Conservation (phyloP, 2,888 invertebrate genomes). For the Morpho deidamia region DNA sequence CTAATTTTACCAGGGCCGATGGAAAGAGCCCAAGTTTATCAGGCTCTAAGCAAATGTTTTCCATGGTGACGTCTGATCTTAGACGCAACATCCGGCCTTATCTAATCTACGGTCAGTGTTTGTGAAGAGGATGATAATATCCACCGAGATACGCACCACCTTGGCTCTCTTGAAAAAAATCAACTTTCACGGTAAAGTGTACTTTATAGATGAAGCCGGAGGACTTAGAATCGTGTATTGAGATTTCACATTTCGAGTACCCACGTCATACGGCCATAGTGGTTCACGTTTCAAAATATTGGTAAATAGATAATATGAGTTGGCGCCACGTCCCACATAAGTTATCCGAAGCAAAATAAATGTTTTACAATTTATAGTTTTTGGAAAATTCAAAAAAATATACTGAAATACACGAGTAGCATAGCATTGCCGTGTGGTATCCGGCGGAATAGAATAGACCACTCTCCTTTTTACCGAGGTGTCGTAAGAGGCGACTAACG, state of each 20-base stretch:
- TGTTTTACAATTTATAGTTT: slow-evolving; percentile 16
- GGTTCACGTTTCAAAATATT: slow-evolving; percentile 23
- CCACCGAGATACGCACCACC: slow-evolving; percentile 51
- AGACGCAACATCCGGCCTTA: slow-evolving; percentile 66
- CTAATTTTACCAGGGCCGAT: neutral
- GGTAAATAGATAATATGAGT: slow-evolving; percentile 21
- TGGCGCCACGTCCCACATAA: slow-evolving; percentile 24
- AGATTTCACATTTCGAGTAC: neutral
- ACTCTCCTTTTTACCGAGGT: too few species aligned
- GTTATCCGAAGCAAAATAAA: neutral
- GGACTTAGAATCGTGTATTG: slow-evolving; percentile 1
- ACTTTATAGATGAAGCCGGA: neutral
- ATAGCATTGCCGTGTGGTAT: too few species aligned
- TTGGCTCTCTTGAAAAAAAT: slow-evolving; percentile 2
- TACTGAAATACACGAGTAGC: too few species aligned
- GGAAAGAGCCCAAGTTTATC: slow-evolving; percentile 24
- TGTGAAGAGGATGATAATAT: slow-evolving; percentile 48
- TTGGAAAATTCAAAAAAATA: neutral
- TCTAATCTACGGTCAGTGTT: slow-evolving; percentile 76
- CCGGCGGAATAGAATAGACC: too few species aligned
- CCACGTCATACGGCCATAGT: slow-evolving; percentile 6
- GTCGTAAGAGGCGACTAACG: too few species aligned
- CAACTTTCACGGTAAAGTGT: slow-evolving; percentile 2
- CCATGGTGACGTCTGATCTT: slow-evolving; percentile 28
- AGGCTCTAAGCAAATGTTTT: slow-evolving; percentile 31